Evolutionary conservation across 2,888 invertebrate species (phyloP), one percentile per base, ranked within the genome.

Genomic region (Spisula solida): DNA sequence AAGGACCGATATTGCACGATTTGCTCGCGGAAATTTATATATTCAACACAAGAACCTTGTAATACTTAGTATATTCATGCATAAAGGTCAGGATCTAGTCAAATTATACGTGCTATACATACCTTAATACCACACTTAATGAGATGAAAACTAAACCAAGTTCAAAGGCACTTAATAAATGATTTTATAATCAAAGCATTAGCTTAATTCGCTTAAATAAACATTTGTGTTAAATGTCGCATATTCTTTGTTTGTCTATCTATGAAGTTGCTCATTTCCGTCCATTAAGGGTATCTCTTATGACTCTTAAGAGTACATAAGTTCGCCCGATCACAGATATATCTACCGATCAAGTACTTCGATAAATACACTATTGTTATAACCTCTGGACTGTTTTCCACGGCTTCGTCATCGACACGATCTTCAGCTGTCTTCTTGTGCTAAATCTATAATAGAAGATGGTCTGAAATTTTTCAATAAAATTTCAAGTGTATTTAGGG

Each of bases 281-380:
- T 66, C 60, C 25, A 2, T 25, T 66, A 66, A 66, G 25, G n/a
- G 60, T 66, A 66, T 25, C n/a, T 25, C 60, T 25, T n/a, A n/a
- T 66, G 60, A 25, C 60, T 66, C 60, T 75, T 75, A 75, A 75
- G 31, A 18, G 75, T 29, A 20, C 75, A 75, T 31, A 31, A 34
- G 75, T 75, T 31, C 75, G 75, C 18, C 16, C 12, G 34, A 16
- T 75, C 31, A 75, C 16, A 75, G 18, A 31, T 6, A 29, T 75
- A 75, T 66, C 25, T 5, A 75, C 31, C 16, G 2, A 75, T 75
- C 29, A 60, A 60, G 25, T 34, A 6, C 12, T 18, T 31, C 18
- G 75, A 75, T 75, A 75, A 75, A 75, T 25, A 34, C 75, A 31
- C 18, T 25, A 75, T 34, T 75, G 75, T 75, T 75, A 75, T 16